phyloP scores from a whole-genome alignment of 2,113 vertebrate species.

The Brevimyrus niger region DNA sequence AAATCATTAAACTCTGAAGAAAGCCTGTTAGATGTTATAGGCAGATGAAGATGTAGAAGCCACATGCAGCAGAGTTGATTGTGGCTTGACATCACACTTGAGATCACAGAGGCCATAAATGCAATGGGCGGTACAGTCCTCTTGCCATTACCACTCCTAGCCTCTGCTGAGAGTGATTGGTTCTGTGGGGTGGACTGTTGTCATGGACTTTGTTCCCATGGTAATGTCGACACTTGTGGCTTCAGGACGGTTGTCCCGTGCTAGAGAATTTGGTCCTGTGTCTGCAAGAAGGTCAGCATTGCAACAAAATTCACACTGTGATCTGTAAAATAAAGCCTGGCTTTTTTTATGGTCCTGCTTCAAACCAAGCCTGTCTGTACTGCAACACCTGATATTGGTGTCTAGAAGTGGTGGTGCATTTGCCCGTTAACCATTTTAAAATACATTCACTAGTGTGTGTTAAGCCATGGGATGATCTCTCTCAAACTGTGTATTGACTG shows the following conservation, averaged over 20 bases:
- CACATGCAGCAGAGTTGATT: background rate
- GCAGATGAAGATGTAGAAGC: background rate
- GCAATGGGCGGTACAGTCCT: background rate
- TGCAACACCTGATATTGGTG: background rate
- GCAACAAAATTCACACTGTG: background rate
- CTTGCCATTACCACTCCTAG: background rate
- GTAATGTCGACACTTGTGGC: slow-evolving; percentile 8
- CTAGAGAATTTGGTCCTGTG: background rate
- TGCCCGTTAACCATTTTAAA: background rate
- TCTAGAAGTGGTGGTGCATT: background rate
- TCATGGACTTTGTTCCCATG: slow-evolving; percentile 12
- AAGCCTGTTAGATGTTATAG: background rate
- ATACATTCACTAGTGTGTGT: background rate
- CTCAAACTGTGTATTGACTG: background rate
- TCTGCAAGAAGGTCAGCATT: background rate
- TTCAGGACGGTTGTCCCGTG: background rate
- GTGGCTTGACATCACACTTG: background rate
- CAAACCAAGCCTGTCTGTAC: background rate
- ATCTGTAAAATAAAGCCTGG: background rate
- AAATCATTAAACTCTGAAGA: background rate
- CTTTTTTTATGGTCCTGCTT: background rate
- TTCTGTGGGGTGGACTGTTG: background rate
- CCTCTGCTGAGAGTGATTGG: background rate
- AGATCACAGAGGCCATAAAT: background rate
- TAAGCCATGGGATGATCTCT: background rate